Base-by-base conservation (phyloP, 1,140 invertebrate species). In the Ceratina calcarata region DNA sequence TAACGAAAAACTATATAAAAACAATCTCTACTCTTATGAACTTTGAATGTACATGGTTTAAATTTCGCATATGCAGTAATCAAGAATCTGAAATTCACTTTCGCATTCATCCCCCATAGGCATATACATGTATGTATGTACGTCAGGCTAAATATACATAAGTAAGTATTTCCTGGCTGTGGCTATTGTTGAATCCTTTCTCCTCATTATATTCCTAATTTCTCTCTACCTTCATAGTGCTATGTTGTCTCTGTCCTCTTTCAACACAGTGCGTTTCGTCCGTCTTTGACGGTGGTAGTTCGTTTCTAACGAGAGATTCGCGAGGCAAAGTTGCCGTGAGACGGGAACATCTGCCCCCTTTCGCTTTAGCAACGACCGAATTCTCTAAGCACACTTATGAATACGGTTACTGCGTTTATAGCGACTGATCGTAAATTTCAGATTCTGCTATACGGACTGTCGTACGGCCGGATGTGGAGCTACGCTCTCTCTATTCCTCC, bases 21-120 rank as follows among this genome's bases (percentile, higher is more conserved):
- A 32, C 27, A 4, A 32, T 32, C 4, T 32, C 2, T 32, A 32
- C 4, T 32, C 4, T 32, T 4, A 32, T 32, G 27, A 32, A 32
- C 27, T 32, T 1, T 4, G 1, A 32, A 32, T 32, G 27, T 32
- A 32, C 4, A 32, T 32, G 27, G 4, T 32, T 2, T 4, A 32
- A 32, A 32, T 4, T 75, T 88, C 87, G 87, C 87, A 87, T 88
- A 88, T 87, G 84, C 80, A 79, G 80, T 84, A 87, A 87, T 88
- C 86, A 88, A 88, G 85, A 68, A 60, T 69, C 64, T 16, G 61
- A 32, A 75, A 64, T 67, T 65, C 66, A 72, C 76, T 62, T 82
- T 80, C 74, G 66, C 79, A 81, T 78, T 80, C 66, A 66, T 84
- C 84, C 86, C 82, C 84, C 80, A 82, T 86, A 80, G n/a, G n/a